Conservation (phyloP, 2,113 vertebrate species). For the Heteronetta atricapilla region DNA sequence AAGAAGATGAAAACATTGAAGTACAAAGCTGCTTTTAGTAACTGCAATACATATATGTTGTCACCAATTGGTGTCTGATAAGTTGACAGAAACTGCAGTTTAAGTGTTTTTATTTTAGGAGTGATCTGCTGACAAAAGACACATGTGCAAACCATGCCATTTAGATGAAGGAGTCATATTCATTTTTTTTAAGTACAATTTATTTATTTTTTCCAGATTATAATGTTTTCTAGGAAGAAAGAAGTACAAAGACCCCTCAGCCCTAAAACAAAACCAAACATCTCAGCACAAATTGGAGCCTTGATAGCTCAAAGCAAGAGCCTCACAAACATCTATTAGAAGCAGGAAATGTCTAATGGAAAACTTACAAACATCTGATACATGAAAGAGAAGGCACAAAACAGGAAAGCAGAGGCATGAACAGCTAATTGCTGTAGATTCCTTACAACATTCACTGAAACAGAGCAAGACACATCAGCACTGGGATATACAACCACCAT, state of each 20-base stretch:
- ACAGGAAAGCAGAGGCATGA: conserved; percentile 74
- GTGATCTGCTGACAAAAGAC: conserved; percentile 51
- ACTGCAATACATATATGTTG: conserved; percentile 34
- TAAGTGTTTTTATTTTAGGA: conserved; percentile 60
- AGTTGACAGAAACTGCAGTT: conserved; percentile 52
- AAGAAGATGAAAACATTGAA: conserved; percentile 37
- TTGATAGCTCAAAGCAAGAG: conserved; percentile 72
- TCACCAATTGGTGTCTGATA: conserved; percentile 48
- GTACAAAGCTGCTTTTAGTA: conserved; percentile 48
- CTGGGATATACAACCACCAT: conserved; percentile 26
- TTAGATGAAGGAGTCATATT: conserved; percentile 41
- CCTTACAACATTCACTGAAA: conserved; percentile 53
- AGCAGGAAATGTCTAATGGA: conserved; percentile 78
- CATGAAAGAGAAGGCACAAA: conserved; percentile 75
- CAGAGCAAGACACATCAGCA: conserved; percentile 61
- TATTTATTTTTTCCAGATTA: conserved; percentile 66
- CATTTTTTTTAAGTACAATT: conserved; percentile 61
- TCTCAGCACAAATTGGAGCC: conserved; percentile 69
- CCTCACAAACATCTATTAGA: conserved; percentile 73
- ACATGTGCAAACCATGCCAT: conserved; percentile 54
- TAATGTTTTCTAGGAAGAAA: conserved; percentile 60
- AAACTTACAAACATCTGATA: conserved; percentile 78
- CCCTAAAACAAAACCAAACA: conserved; percentile 67
- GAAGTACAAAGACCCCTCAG: conserved; percentile 50
- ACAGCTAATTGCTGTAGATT: conserved; percentile 73